Base-by-base conservation (phyloP, 2,113 vertebrate genomes). In the Calidris pugnax region DNA sequence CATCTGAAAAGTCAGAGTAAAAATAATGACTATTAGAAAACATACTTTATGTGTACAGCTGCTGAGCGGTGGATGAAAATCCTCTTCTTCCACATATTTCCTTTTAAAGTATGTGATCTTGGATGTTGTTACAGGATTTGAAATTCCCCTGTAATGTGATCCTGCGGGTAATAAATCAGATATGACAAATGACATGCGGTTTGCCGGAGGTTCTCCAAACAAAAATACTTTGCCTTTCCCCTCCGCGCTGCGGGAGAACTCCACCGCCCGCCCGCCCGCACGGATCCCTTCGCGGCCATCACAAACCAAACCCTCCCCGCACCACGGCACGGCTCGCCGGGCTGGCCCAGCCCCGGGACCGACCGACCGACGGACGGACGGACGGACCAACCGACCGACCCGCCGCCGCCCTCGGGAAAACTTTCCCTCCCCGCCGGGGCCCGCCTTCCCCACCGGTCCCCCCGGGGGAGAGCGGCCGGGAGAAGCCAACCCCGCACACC, bases 61-160 rank as follows among this genome's bases (percentile, higher is more conserved):
- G 98, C 98, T 98, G 98, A 99, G 98, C 79, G 98, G 98, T 64
- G 99, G 98, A 82, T 98, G 98, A 95, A 98, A 97, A 96, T 99
- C 99, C 94, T 99, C 99, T 79, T 99, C 99, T 95, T 99, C 99
- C 91, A 99, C 98, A 97, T 99, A 99, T 98, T 99, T 99, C 98
- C 99, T 99, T 98, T 99, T 99, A 98, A 99, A 99, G 98, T 99
- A 99, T 82, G 99, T 98, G 85, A 99, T 98, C 98, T 99, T 99
- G 71, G 99, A 99, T 96, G 99, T 97, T 45, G 99, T 98, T 97
- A 98, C 96, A 95, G 99, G 99, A 97, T 98, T 98, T 81, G 99
- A 98, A 97, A 98, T 97, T 97, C 98, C 98, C 97, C 99, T 98
- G 97, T 98, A 99, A 97, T 98, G 98, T 2, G 98, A 96, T 97